A percentile compares a stretch with the other conserved stretches of the same genome.
These are phyloP conservation scores for Sinosuthora webbiana DNA, from an alignment of 2,113 vertebrate species.

Conservation along the genomic window DNA sequence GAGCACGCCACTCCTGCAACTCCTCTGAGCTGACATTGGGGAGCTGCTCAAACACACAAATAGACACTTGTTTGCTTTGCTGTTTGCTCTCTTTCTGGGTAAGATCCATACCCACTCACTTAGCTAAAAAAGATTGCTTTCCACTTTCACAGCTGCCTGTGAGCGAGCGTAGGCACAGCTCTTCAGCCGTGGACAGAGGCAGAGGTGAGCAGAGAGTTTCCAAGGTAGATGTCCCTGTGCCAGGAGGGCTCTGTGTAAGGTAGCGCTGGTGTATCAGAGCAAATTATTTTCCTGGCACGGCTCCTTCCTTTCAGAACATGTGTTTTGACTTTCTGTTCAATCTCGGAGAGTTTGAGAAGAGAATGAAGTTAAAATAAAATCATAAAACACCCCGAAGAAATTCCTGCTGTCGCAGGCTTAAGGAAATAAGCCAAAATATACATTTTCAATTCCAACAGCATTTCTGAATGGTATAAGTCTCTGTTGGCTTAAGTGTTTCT, in stretches of 20 bases:
- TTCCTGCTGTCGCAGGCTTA: constrained; percentile 21
- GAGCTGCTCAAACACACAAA: background rate
- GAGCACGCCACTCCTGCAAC: constrained; percentile 14
- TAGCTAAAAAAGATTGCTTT: background rate
- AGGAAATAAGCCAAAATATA: constrained; percentile 51
- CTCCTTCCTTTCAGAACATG: constrained; percentile 11
- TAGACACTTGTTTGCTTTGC: constrained; percentile 25
- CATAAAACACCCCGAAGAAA: background rate
- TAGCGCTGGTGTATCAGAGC: background rate
- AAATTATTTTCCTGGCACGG: background rate
- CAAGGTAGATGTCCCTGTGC: background rate
- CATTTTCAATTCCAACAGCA: constrained; percentile 44
- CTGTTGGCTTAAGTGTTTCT: constrained; percentile 55
- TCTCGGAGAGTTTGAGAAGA: constrained; percentile 7
- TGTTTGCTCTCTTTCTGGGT: background rate
- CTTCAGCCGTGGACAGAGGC: background rate
- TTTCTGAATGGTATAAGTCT: constrained; percentile 59
- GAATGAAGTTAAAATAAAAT: constrained; percentile 29
- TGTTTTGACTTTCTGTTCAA: constrained; percentile 44
- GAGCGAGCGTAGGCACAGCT: background rate
- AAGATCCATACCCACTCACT: background rate
- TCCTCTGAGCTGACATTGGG: background rate
- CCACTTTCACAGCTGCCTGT: background rate
- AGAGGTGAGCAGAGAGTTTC: background rate
- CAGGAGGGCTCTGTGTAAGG: background rate